Evolutionary conservation across 2,888 invertebrate genomes (phyloP).

Genomic region (Apeira syringaria): DNA sequence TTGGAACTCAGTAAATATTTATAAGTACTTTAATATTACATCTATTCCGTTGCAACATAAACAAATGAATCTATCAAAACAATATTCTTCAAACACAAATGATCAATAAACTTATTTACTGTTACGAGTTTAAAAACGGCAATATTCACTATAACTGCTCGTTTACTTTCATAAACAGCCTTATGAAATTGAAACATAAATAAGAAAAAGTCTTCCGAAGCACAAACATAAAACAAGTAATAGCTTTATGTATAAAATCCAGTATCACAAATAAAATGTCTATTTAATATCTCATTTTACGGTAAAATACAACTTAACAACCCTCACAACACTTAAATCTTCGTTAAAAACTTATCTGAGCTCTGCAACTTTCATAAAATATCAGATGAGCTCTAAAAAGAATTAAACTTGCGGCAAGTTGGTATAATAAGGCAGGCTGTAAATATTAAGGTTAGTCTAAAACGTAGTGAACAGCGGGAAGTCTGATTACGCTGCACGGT

Average conservation of each 20-base stretch:
- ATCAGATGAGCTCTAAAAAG: slow-evolving; percentile 30
- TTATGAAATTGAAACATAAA: slow-evolving; percentile 6
- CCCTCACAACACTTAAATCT: slow-evolving; percentile 17
- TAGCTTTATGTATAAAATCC: slow-evolving; percentile 14
- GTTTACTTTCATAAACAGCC: slow-evolving; percentile 8
- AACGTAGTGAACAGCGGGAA: slow-evolving; percentile 25
- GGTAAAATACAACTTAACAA: slow-evolving; percentile 15
- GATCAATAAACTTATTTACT: slow-evolving; percentile 45
- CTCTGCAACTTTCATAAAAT: slow-evolving; percentile 30
- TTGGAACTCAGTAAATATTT: no score
- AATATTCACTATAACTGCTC: slow-evolving; percentile 17
- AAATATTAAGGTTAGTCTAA: slow-evolving; percentile 53
- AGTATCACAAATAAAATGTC: slow-evolving; percentile 9
- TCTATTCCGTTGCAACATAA: no score
- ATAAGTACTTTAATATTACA: no score
- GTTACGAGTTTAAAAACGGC: slow-evolving; percentile 38
- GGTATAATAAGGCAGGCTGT: slow-evolving; percentile 54
- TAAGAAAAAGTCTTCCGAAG: slow-evolving; percentile 6
- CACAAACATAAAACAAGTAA: slow-evolving; percentile 12
- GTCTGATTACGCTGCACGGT: slow-evolving; percentile 26
- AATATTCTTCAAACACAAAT: slow-evolving; percentile 16
- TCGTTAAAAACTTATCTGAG: slow-evolving; percentile 29
- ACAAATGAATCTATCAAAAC: slow-evolving; percentile 5
- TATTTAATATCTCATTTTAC: slow-evolving; percentile 10
- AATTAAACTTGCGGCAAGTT: slow-evolving; percentile 38